Conservation (phyloP, 1,140 invertebrate species). For the Scaptomyza graminum region DNA sequence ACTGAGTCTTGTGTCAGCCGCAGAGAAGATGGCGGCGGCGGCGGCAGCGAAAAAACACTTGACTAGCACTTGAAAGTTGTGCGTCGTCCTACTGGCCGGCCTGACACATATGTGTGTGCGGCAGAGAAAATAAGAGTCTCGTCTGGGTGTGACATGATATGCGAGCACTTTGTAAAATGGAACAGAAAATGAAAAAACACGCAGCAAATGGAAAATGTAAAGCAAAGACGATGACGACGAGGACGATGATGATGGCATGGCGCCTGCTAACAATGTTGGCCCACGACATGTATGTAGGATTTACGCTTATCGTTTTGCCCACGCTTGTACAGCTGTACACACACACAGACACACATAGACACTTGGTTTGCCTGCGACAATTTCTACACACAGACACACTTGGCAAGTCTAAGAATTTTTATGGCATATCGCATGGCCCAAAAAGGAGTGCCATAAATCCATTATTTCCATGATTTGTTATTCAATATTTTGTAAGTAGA, state of each 20-base stretch:
- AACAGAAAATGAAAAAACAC: conserved; percentile 68
- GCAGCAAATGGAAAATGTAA: conserved; percentile 42
- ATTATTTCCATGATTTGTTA: conserved; percentile 83
- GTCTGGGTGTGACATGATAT: conserved; percentile 83
- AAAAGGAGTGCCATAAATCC: conserved; percentile 76
- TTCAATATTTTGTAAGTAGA: conserved; percentile 83
- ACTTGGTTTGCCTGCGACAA: conserved; percentile 42
- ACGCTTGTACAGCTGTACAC: conserved; percentile 40
- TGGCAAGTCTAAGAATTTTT: conserved; percentile 52
- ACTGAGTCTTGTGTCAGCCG: conserved; percentile 22
- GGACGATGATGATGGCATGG: conserved; percentile 41
- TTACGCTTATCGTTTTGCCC: conserved; percentile 66
- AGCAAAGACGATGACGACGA: conserved; percentile 44
- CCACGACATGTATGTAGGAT: conserved; percentile 67
- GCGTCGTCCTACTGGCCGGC: conserved; percentile 57
- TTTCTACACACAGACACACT: conserved; percentile 44
- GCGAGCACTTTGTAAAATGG: conserved; percentile 83
- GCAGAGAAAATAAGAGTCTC: conserved; percentile 37
- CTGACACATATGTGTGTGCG: conserved; percentile 78
- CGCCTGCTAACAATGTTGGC: conserved; percentile 59
- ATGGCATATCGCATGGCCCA: conserved; percentile 72
- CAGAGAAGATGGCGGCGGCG: conserved; percentile 34
- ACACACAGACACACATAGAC: conserved; percentile 14
- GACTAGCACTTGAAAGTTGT: conserved; percentile 8
- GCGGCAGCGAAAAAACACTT: conserved; percentile 37